Evolutionary conservation across 2,113 vertebrate species (phyloP).

Genomic region (Cololabis saira): DNA sequence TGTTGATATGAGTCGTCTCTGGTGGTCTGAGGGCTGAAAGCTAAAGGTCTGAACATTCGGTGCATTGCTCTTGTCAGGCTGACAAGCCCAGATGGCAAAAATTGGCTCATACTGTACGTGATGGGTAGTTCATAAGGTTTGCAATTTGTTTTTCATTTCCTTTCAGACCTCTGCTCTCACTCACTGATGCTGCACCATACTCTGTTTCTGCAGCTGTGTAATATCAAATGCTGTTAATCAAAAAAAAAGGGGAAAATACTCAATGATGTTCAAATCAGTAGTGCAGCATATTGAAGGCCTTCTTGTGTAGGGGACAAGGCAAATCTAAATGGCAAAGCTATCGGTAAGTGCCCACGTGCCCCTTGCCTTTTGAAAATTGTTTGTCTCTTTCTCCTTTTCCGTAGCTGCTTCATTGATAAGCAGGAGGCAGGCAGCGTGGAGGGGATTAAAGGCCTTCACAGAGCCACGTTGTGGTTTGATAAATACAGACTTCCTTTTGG

Average conservation of each 20-base stretch:
- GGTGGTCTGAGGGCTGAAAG: conserved; percentile 29
- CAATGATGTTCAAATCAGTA: conserved; percentile 60
- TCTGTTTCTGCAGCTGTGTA: conserved; percentile 61
- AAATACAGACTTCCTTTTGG: conserved; percentile 66
- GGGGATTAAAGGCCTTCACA: conserved; percentile 71
- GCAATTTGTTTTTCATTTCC: conserved; percentile 36
- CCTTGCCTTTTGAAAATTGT: conserved; percentile 64
- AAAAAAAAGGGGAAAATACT: neutral
- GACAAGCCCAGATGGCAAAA: conserved; percentile 37
- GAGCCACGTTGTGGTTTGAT: conserved; percentile 52
- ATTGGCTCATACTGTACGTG: conserved; percentile 15
- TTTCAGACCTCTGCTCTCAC: conserved; percentile 31
- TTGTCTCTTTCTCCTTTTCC: conserved; percentile 62
- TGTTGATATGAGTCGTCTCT: conserved; percentile 6
- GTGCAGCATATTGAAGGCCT: conserved; percentile 33
- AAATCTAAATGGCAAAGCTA: conserved; percentile 53
- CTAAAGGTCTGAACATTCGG: conserved; percentile 25
- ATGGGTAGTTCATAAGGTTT: conserved; percentile 36
- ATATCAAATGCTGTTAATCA: conserved; percentile 61
- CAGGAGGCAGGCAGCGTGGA: conserved; percentile 57
- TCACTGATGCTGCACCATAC: conserved; percentile 2
- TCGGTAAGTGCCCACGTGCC: conserved; percentile 32
- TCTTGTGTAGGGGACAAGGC: conserved; percentile 44
- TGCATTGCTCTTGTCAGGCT: conserved; percentile 23
- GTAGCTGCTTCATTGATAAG: conserved; percentile 71